Evolutionary conservation across 2,888 invertebrate genomes (phyloP).

Genomic region (Troides helena): DNA sequence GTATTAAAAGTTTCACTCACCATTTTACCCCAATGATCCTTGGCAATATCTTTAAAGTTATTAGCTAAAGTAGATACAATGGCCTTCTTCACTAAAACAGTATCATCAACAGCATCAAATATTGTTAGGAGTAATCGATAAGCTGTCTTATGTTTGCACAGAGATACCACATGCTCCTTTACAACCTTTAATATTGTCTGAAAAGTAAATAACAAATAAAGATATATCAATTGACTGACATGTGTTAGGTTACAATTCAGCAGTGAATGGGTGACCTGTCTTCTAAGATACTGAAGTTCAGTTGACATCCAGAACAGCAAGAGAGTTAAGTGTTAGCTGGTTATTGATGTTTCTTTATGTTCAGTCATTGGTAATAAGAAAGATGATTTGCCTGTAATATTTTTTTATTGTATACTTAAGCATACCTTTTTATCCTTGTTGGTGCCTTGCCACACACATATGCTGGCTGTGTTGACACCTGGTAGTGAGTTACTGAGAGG

Average conservation of each 20-base stretch:
- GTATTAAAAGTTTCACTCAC: conserved; percentile 63
- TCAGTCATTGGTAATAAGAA: background rate
- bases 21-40: conserved; percentile 90
- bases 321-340: too few species aligned
- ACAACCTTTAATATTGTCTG: conserved; percentile 92
- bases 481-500: conserved; percentile 87
- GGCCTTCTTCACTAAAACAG: conserved; percentile 92
- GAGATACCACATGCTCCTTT: conserved; percentile 89
- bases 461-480: conserved; percentile 89
- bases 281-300: too few species aligned
- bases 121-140: conserved; percentile 90
- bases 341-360: too few species aligned
- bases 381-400: background rate
- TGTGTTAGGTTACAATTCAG: too few species aligned
- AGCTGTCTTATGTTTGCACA: conserved; percentile 93
- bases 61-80: conserved; percentile 85
- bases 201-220: conserved; percentile 37
- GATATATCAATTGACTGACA: background rate
- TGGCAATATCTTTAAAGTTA: conserved; percentile 84
- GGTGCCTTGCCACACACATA: conserved; percentile 93
- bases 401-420: conserved; percentile 3
- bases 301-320: too few species aligned
- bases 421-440: conserved; percentile 87
- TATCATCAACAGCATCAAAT: conserved; percentile 95
- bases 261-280: too few species aligned